phyloP scores from a whole-genome alignment of 1,140 invertebrate species.

The Lamellibrachia luymesi region DNA sequence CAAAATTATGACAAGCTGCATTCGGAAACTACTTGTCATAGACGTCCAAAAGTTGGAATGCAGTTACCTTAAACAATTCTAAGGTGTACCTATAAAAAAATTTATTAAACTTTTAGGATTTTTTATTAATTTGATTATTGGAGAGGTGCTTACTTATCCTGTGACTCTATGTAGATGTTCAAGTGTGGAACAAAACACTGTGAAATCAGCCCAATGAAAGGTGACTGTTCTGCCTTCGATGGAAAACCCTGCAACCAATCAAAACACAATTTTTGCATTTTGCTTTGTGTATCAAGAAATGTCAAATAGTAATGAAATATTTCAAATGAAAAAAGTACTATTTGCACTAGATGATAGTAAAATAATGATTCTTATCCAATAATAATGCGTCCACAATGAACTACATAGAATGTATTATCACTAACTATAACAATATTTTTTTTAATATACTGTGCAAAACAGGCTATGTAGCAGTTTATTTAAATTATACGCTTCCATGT shows the following conservation, averaged over 20 bases:
- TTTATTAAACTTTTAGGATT: too few relatives aligned
- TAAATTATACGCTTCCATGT: neutral
- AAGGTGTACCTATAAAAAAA: too few relatives aligned
- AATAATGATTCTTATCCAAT: neutral
- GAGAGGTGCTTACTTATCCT: slow-evolving; percentile 67
- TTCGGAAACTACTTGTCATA: too few relatives aligned
- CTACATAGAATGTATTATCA: too few relatives aligned
- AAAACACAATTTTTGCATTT: neutral
- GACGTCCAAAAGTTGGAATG: too few relatives aligned
- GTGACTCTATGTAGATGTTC: slow-evolving; percentile 89
- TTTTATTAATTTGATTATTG: too few relatives aligned
- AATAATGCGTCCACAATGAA: too few relatives aligned
- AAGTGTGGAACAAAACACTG: slow-evolving; percentile 90
- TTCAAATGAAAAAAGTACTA: neutral
- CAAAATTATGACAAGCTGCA: too few relatives aligned
- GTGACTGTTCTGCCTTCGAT: slow-evolving; percentile 34
- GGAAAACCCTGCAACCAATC: neutral
- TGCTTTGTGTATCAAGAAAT: neutral
- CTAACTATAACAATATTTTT: too few relatives aligned
- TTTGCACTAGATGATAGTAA: neutral
- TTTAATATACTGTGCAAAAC: too few relatives aligned
- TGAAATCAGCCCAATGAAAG: slow-evolving; percentile 78
- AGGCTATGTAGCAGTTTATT: neutral
- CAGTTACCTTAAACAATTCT: too few relatives aligned
- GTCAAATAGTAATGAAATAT: neutral